Base-by-base conservation (phyloP, 2,888 invertebrate species). In the Athalia circularis region DNA sequence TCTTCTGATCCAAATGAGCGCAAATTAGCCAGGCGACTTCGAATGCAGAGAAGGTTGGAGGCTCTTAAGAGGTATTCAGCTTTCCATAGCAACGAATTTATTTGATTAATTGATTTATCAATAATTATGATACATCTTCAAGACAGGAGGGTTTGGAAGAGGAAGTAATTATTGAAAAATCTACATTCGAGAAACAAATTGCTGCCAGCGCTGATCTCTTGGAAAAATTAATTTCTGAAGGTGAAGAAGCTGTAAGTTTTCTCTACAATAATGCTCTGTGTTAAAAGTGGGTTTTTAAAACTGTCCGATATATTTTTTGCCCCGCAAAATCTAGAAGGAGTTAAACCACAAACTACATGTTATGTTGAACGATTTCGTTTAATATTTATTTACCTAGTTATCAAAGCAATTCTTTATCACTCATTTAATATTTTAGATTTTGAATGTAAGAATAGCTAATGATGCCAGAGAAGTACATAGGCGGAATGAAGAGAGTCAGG, bases 361-460 rank as follows among this genome's bases (percentile, higher is more conserved):
- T 48, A 5, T 11, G 4, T 45, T 65, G 6, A 13, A 5, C 45
- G 6, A 47, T 5, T 3, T 45, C 6, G 50, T 8, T 62, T 0
- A 3, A 15, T 48, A 43, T 43, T 7, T 45, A 7, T 61, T 3
- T 13, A n/a, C 11, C 7, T 61, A 7, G 13, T 45, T 68, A n/a
- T 45, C 8, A 9, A 11, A 11, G 0, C 9, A 13, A 9, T 8
- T 1, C 15, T 54, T 11, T n/a, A 43, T 29, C 47, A 77, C 11
- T 15, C 29, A 50, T 9, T 47, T 72, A 43, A 59, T 54, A 48
- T 80, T 79, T 11, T 65, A 90, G 91, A 88, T 91, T 5, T 85
- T 94, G n/a, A 96, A 96, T 87, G 94, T 96, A 3, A 93, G 93
- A 87, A 92, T 95, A 62, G 96, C 96, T 0, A 95, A 94, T 59